Evolutionary conservation across 2,113 vertebrate species (phyloP).

Genomic region (Equus przewalskii): DNA sequence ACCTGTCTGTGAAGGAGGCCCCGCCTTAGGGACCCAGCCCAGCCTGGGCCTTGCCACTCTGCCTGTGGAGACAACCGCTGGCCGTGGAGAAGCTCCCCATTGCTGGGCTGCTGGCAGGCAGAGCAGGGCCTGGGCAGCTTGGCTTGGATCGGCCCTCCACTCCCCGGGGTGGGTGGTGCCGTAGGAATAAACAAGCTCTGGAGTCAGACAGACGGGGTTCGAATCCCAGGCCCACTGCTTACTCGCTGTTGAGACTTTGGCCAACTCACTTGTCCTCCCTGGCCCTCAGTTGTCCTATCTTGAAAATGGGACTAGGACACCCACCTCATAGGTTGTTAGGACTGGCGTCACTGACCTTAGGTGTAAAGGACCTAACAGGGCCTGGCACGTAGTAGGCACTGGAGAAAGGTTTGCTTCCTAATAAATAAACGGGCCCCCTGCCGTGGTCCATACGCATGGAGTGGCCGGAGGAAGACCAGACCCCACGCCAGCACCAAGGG

Average conservation of each 20-base stretch:
- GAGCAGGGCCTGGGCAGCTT: neutral
- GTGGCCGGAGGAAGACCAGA: neutral
- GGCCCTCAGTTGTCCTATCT: neutral
- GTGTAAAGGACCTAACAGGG: neutral
- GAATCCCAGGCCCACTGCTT: neutral
- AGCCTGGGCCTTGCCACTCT: neutral
- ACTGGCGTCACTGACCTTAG: too few relatives aligned
- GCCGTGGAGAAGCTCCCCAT: neutral
- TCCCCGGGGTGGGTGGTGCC: neutral
- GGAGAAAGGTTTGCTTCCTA: neutral
- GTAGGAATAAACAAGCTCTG: neutral
- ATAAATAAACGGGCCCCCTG: accelerated
- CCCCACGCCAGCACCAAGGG: neutral
- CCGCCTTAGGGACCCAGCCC: too few relatives aligned
- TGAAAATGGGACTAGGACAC: neutral
- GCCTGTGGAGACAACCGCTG: neutral
- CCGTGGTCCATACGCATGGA: accelerated
- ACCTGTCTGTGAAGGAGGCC: too few relatives aligned
- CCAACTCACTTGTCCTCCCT: neutral
- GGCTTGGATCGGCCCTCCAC: neutral
- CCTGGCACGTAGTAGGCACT: neutral
- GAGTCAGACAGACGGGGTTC: neutral
- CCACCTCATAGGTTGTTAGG: neutral
- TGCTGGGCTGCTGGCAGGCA: neutral
- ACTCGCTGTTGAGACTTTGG: neutral